Evolutionary conservation across 2,888 invertebrate species (phyloP).

Genomic region (Dichetophora obliterata): DNA sequence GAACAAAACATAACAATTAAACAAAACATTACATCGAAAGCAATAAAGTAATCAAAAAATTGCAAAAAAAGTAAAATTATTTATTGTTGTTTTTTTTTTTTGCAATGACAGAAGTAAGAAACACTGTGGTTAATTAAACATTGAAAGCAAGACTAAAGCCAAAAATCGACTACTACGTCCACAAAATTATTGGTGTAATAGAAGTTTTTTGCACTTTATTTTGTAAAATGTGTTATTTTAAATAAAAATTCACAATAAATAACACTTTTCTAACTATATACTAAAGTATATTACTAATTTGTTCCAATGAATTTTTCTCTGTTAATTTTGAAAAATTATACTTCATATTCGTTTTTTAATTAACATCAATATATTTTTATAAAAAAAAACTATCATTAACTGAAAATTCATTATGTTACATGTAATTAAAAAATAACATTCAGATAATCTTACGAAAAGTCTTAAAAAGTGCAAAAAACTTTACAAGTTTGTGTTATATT

Average conservation of each 20-base stretch:
- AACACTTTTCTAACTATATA: too few species aligned
- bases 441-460: neutral
- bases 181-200: constrained; percentile 50
- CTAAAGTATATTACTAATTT: too few species aligned
- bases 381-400: constrained; percentile 37
- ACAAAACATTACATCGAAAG: constrained; percentile 10
- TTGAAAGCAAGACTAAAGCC: too few species aligned
- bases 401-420: constrained; percentile 23
- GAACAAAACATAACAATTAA: constrained; percentile 10
- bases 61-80: neutral
- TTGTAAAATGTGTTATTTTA: constrained; percentile 25
- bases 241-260: neutral
- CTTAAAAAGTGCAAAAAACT: constrained; percentile 64
- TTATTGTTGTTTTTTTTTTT: neutral
- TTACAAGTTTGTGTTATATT: constrained; percentile 47
- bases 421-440: constrained; percentile 36
- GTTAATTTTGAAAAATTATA: constrained; percentile 12
- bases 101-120: neutral
- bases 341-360: neutral
- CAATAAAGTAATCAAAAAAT: neutral
- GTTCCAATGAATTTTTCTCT: too few species aligned
- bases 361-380: neutral
- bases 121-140: neutral
- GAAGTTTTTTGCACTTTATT: constrained; percentile 63
- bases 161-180: constrained; percentile 19